Evolutionary conservation across 2,113 vertebrate species (phyloP), one percentile per base, ranked within the genome.

Genomic region (Ailuropoda melanoleuca): DNA sequence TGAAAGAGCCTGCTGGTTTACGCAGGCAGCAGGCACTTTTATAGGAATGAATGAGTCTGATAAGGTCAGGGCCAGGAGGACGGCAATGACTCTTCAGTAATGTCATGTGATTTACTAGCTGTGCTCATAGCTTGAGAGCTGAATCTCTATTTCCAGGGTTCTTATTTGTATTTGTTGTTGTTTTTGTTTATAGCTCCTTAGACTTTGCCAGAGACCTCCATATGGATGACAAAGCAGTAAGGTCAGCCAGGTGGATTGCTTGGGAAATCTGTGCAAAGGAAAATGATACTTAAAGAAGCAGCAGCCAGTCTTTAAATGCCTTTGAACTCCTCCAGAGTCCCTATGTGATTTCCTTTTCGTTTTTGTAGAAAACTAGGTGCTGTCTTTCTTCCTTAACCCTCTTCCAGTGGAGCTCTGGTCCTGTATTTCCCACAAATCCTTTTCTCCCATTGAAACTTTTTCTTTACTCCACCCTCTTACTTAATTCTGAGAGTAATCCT

Each of bases 141-240:
- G 46, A 58, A 15, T 70, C 84, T 84, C 55, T 94, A 10, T 31
- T 62, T 83, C 37, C 10, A 77, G 19, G 8, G 23, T 26, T 89
- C 56, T 90, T 55, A 14, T 62, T 83, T 62, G 21, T 77, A 8
- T 43, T 64, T 80, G 34, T 78, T 86, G 46, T 80, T 83, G 58
- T 75, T 83, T 43, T 60, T 68, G 31, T 80, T 55, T 64, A 88
- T 21, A 23, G 58, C 48, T 89, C 56, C 55, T 91, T 70, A 75
- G 58, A 80, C 64, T 86, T 97, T 39, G 74, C 64, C 92, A 88
- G 89, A 96, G 83, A 90, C 34, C 37, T 93, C 62, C 58, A 53
- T 10, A 12, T 88, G 72, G 48, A 74, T 10, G 31, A 56, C 21
- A 88, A 17, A 84, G 62, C 23, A 48, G 21, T 2, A 8, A 81